A percentile compares a stretch with the other conserved stretches of the same genome.
Evolutionary conservation across 1,140 invertebrate genomes (phyloP).

Genomic region (Brachionus paranguensis): DNA sequence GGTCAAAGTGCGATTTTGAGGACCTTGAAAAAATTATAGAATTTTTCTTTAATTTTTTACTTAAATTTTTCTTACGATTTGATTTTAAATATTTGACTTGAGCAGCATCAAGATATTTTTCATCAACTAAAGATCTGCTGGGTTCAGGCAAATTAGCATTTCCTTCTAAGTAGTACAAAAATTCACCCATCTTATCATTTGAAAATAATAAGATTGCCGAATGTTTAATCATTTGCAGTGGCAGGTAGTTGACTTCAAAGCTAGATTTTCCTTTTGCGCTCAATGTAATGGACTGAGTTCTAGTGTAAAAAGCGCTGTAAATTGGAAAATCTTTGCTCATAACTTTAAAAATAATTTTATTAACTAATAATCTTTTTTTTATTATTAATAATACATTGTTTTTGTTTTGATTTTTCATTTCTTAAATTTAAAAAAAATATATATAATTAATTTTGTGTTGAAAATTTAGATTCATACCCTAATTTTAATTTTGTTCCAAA

Average conservation of each 20-base stretch:
- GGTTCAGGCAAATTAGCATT: slow-evolving; percentile 48
- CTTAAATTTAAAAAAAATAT: not conserved
- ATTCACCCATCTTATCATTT: slow-evolving; percentile 53
- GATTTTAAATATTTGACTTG: slow-evolving; percentile 26
- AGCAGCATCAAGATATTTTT: slow-evolving; percentile 42
- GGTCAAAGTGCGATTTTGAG: slow-evolving; percentile 49
- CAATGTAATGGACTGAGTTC: slow-evolving; percentile 45
- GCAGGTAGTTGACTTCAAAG: slow-evolving; percentile 51
- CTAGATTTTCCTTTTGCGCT: slow-evolving; percentile 43
- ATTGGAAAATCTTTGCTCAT: slow-evolving; percentile 42
- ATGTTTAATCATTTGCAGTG: slow-evolving; percentile 50
- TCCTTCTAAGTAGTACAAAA: slow-evolving; percentile 53
- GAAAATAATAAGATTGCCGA: slow-evolving; percentile 52
- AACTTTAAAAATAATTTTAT: not conserved
- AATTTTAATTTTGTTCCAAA: not conserved
- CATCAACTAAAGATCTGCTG: slow-evolving; percentile 45
- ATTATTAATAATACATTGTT: not conserved
- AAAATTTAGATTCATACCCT: not conserved
- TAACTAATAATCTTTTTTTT: not conserved
- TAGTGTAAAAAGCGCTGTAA: slow-evolving; percentile 51
- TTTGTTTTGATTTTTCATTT: slow-evolving; percentile 10
- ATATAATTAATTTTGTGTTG: not conserved
- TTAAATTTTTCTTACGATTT: not conserved
- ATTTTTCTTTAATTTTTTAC: too few relatives aligned
- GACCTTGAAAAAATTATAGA: slow-evolving; percentile 42